Percentiles rank a stretch among this genome's conserved stretches.
These are phyloP conservation scores for Sebastes aleutianus DNA, from an alignment of 2,797 vertebrate species.

Conservation along the genomic window DNA sequence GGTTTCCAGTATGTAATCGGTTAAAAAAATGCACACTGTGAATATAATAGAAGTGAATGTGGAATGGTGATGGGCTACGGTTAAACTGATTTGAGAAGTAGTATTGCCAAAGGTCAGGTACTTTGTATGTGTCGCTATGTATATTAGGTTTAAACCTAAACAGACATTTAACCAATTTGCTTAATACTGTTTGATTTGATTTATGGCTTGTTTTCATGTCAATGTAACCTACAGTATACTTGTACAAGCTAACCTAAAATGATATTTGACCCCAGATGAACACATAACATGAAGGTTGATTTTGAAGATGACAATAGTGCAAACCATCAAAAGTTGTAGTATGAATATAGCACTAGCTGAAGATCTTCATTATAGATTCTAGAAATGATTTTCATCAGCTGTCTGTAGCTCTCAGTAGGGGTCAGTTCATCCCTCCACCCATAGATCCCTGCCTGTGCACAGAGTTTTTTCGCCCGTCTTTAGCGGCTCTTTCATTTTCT, in stretches of 20 bases:
- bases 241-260: not conserved
- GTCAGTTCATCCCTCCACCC: not conserved
- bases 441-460: not conserved
- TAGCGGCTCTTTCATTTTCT: not conserved
- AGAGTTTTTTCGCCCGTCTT: not conserved
- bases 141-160: not conserved
- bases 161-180: not conserved
- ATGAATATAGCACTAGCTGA: not conserved
- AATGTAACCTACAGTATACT: not conserved
- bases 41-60: not conserved
- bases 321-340: not conserved
- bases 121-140: not conserved
- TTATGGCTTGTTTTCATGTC: not conserved
- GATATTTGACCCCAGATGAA: not conserved
- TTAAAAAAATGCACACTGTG: not conserved
- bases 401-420: not conserved
- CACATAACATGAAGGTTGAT: not conserved
- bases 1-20: not conserved
- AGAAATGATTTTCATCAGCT: not conserved
- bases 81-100: not conserved
- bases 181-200: not conserved
- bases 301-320: not conserved
- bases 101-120: not conserved
- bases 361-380: not conserved
- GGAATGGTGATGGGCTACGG: not conserved